Evolutionary conservation across 2,797 vertebrate genomes (phyloP).

Genomic region (Rhinatrema bivittatum): DNA sequence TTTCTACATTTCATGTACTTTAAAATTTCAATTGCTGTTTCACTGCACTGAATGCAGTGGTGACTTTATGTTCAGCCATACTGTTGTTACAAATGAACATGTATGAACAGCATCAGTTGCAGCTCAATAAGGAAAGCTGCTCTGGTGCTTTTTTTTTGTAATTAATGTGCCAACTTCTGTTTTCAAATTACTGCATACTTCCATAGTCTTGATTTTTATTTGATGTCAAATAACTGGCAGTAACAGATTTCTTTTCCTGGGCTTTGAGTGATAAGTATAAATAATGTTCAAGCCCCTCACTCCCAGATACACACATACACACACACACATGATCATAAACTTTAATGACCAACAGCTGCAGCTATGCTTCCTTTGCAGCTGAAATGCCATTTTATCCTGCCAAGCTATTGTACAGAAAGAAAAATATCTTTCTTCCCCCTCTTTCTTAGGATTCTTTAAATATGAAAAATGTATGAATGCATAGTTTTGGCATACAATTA

Average conservation of each 20-base stretch:
- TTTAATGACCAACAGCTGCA: conserved; percentile 25
- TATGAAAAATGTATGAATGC: conserved; percentile 20
- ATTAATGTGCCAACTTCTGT: too few species aligned
- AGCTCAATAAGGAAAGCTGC: too few species aligned
- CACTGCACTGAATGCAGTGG: too few species aligned
- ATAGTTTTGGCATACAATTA: too few species aligned
- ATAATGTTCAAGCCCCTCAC: conserved; percentile 20
- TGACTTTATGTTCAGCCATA: too few species aligned
- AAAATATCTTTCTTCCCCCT: conserved; percentile 19
- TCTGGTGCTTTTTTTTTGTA: too few species aligned
- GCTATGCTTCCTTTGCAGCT: conserved; percentile 23
- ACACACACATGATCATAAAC: conserved; percentile 26
- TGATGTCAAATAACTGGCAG: conserved; percentile 19
- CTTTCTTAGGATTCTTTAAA: conserved; percentile 15
- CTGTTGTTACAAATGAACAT: too few species aligned
- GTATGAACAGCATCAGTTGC: too few species aligned
- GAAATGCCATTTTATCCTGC: conserved; percentile 14
- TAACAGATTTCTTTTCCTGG: conserved; percentile 17
- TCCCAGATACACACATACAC: too few species aligned
- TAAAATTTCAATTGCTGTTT: too few species aligned
- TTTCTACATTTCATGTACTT: too few species aligned
- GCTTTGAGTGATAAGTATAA: conserved; percentile 13
- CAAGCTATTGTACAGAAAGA: conserved; percentile 15
- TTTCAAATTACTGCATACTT: too few species aligned
- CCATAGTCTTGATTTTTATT: conserved; percentile 18